Evolutionary conservation across 2,113 vertebrate species (phyloP).

Genomic region (Bombycilla garrulus): DNA sequence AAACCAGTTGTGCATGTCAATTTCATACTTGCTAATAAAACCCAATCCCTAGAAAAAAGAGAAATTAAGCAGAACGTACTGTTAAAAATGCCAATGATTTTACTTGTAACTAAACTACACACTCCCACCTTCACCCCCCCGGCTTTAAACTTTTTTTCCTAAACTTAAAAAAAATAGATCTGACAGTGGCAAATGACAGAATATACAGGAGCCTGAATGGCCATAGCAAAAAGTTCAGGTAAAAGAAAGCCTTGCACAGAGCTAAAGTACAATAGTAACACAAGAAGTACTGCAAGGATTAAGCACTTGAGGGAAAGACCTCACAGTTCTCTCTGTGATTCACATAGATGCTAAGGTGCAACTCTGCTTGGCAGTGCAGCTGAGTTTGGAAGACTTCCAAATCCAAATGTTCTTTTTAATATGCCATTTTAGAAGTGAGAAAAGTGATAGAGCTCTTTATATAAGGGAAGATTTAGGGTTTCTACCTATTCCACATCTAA

Average conservation of each 20-base stretch:
- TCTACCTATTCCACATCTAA: neutral
- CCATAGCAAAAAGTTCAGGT: neutral
- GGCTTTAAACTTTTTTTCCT: neutral
- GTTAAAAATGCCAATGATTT: neutral
- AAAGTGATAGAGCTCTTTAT: neutral
- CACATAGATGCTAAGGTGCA: neutral
- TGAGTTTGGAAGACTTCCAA: neutral
- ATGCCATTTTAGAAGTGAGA: neutral
- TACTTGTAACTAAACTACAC: neutral
- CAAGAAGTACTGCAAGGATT: neutral
- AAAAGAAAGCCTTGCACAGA: neutral
- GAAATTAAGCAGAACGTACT: neutral
- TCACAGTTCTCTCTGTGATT: neutral
- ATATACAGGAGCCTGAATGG: neutral
- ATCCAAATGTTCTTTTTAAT: neutral
- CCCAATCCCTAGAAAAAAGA: neutral
- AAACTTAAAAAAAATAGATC: neutral
- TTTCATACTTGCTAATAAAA: neutral
- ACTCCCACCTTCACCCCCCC: rapidly evolving
- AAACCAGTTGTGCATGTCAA: neutral
- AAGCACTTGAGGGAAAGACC: neutral
- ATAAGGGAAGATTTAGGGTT: neutral
- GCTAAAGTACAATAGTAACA: neutral
- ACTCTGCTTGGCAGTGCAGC: rapidly evolving
- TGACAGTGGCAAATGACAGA: neutral